Percentiles rank a stretch among this genome's conserved stretches.
These are phyloP conservation scores for Apteryx owenii DNA, from an alignment of 2,113 vertebrate species.

Conservation along the genomic window DNA sequence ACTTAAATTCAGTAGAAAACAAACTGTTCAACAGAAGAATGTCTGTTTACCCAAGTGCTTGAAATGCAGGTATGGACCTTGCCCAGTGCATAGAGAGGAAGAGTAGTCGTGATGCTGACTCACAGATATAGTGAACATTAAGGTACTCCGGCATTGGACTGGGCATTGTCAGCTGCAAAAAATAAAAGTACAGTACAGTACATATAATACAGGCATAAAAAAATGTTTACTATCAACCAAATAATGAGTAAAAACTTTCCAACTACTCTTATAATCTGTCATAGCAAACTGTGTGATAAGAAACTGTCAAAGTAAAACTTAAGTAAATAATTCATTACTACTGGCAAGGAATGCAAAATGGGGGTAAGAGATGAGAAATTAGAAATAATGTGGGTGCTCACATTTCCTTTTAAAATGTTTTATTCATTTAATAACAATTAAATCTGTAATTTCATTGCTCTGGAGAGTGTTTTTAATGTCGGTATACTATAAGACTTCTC, in stretches of 20 bases:
- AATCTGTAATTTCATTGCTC: background rate
- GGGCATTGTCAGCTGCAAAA: conserved; percentile 93
- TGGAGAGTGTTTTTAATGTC: background rate
- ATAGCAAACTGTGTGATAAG: background rate
- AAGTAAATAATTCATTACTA: background rate
- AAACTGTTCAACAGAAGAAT: background rate
- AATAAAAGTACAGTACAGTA: background rate
- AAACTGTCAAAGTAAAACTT: background rate
- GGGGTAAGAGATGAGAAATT: background rate
- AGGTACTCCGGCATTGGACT: conserved; percentile 98
- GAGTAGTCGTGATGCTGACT: conserved; percentile 96
- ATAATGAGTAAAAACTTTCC: background rate
- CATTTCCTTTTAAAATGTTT: background rate
- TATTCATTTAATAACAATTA: background rate
- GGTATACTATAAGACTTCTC: background rate
- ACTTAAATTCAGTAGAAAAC: background rate
- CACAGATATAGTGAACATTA: conserved; percentile 99
- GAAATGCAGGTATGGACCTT: conserved; percentile 96
- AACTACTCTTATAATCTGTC: background rate
- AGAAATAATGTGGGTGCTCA: background rate
- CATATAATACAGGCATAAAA: background rate
- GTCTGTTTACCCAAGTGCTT: conserved; percentile 91
- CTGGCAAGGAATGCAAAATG: background rate
- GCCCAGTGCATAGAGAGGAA: conserved; percentile 99
- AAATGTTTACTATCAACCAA: background rate